A percentile compares a stretch with the other conserved stretches of the same genome.
These are phyloP conservation scores for Drosophila recens DNA, from an alignment of 2,888 invertebrate species.

Conservation along the genomic window DNA sequence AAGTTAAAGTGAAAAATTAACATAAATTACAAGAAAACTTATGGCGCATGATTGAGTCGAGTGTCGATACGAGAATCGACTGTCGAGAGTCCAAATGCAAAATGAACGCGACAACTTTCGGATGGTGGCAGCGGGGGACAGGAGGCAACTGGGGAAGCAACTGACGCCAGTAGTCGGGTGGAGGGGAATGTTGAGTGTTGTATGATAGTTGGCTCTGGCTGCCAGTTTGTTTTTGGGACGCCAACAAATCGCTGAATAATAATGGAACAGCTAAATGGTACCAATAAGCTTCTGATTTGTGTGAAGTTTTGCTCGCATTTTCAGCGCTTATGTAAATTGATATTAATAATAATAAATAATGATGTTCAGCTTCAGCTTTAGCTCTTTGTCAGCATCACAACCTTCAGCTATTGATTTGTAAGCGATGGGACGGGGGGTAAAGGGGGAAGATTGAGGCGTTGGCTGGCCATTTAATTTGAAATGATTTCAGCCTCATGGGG, in stretches of 20 bases:
- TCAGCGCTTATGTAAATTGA: slow-evolving; percentile 70
- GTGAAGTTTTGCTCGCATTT: slow-evolving; percentile 70
- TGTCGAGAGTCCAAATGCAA: slow-evolving; percentile 42
- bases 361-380: slow-evolving; percentile 37
- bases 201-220: slow-evolving; percentile 18
- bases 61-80: slow-evolving; percentile 9
- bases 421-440: background rate
- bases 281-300: slow-evolving; percentile 79
- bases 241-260: slow-evolving; percentile 68
- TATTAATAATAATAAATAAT: slow-evolving; percentile 73
- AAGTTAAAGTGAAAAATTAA: slow-evolving; percentile 68
- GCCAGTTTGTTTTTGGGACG: slow-evolving; percentile 43
- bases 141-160: background rate
- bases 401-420: slow-evolving; percentile 11
- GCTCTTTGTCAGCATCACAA: slow-evolving; percentile 10
- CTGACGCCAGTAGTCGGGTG: slow-evolving; percentile 46
- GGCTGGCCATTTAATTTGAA: slow-evolving; percentile 51
- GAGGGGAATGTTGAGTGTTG: slow-evolving; percentile 5
- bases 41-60: slow-evolving; percentile 51
- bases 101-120: slow-evolving; percentile 34
- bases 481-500: slow-evolving; percentile 44
- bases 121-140: background rate
- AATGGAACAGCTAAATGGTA: slow-evolving; percentile 70
- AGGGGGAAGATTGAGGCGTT: slow-evolving; percentile 38
- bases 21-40: slow-evolving; percentile 59